Evolutionary conservation across 1,140 invertebrate species (phyloP).

Genomic region (Drosophila grimshawi): DNA sequence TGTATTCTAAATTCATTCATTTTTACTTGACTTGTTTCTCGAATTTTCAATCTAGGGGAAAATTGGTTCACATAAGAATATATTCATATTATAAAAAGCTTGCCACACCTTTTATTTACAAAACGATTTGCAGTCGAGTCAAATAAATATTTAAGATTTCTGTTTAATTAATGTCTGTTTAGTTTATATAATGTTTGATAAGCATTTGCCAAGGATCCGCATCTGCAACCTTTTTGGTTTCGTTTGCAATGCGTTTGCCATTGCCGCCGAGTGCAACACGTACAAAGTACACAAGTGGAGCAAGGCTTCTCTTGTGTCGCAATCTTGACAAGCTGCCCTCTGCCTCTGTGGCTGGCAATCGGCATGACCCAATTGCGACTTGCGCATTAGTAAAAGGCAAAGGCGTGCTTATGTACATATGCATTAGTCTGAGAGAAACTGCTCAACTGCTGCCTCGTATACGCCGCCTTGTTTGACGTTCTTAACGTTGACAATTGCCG

Average conservation of each 20-base stretch:
- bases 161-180: no score
- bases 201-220: background rate
- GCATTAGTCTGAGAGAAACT: conserved; percentile 2
- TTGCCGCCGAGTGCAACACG: conserved; percentile 17
- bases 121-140: no score
- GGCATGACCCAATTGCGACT: conserved; percentile 41
- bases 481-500: conserved; percentile 27
- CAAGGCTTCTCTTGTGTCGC: conserved; percentile 48
- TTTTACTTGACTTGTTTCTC: no score
- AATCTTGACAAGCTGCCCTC: conserved; percentile 35
- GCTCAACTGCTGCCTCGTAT: conserved; percentile 33
- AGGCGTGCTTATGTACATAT: conserved; percentile 25
- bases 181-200: background rate
- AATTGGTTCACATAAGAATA: no score
- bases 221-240: background rate
- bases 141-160: no score
- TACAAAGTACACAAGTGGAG: conserved; percentile 18
- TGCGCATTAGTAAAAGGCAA: conserved; percentile 18
- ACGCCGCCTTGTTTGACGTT: conserved; percentile 54
- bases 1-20: no score
- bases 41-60: no score
- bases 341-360: conserved; percentile 8
- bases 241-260: conserved; percentile 9
- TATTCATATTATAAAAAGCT: no score
- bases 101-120: no score